Evolutionary conservation across 2,888 invertebrate species (phyloP).

Genomic region (Seira sanloemensis): DNA sequence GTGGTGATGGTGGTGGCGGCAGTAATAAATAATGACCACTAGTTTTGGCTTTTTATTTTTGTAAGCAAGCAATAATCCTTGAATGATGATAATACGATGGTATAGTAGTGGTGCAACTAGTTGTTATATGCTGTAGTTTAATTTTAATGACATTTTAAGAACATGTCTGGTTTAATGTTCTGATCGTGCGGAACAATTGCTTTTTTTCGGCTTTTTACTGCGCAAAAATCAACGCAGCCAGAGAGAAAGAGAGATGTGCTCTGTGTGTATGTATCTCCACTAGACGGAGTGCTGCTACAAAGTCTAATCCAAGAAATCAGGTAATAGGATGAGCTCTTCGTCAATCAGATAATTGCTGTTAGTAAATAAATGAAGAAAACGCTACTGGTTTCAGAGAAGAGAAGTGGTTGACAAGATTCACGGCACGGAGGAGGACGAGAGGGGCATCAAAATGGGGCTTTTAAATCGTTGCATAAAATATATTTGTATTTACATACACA

Average conservation of each 20-base stretch:
- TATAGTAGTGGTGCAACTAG: not conserved
- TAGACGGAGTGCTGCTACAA: too few relatives aligned
- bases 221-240: too few relatives aligned
- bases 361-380: not conserved
- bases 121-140: constrained; percentile 32
- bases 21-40: constrained; percentile 46
- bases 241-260: not conserved
- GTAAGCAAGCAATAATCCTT: not conserved
- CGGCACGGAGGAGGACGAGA: too few relatives aligned
- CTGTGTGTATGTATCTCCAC: too few relatives aligned
- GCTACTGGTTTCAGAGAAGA: not conserved
- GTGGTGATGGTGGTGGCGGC: not conserved
- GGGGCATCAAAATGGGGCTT: too few relatives aligned
- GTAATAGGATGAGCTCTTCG: not conserved
- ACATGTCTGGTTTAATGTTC: constrained; percentile 56
- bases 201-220: constrained; percentile 47
- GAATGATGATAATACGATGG: not conserved
- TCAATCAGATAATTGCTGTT: not conserved
- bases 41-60: not conserved
- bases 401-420: too few relatives aligned
- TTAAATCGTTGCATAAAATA: too few relatives aligned
- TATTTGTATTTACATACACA: too few relatives aligned
- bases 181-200: constrained; percentile 56
- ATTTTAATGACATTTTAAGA: constrained; percentile 61
- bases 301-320: not conserved